These are phyloP conservation scores for Galago senegalensis DNA, from an alignment of 2,797 vertebrate species.

Conservation along the genomic window DNA sequence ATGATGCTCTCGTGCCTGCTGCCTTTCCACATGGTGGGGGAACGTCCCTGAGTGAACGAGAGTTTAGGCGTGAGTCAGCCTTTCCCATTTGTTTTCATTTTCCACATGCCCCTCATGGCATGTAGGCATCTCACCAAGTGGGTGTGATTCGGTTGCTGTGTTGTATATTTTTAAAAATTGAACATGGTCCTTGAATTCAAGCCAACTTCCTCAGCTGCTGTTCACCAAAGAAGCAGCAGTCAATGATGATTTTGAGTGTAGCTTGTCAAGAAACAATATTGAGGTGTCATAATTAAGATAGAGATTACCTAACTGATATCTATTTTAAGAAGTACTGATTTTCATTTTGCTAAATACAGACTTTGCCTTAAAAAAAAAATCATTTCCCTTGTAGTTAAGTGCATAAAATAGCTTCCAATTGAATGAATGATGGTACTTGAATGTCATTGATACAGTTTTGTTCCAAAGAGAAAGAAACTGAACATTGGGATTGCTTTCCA, in stretches of 20 bases:
- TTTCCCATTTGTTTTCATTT: not conserved
- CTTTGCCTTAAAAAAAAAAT: not conserved
- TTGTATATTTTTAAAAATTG: slow-evolving; percentile 28
- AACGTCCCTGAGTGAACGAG: not conserved
- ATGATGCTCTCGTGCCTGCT: not conserved
- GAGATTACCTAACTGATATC: slow-evolving; percentile 72
- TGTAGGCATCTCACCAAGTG: not conserved
- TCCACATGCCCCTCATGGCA: not conserved
- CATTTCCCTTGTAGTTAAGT: not conserved
- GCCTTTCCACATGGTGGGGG: not conserved
- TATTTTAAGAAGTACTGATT: slow-evolving; percentile 80
- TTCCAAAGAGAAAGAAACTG: not conserved
- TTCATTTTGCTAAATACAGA: slow-evolving; percentile 66
- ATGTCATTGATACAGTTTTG: slow-evolving; percentile 51
- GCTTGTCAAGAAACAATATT: slow-evolving; percentile 74
- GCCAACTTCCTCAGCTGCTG: slow-evolving; percentile 76
- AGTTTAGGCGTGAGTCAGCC: not conserved
- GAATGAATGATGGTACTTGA: slow-evolving; percentile 51
- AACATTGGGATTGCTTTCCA: slow-evolving; percentile 23
- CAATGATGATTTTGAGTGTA: slow-evolving; percentile 72
- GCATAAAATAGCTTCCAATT: slow-evolving; percentile 43
- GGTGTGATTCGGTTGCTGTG: not conserved
- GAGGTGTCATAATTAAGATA: slow-evolving; percentile 76
- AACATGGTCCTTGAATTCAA: slow-evolving; percentile 65
- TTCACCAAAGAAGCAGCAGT: slow-evolving; percentile 64